Evolutionary conservation across 2,113 vertebrate species (phyloP).

Genomic region (Gobius niger): DNA sequence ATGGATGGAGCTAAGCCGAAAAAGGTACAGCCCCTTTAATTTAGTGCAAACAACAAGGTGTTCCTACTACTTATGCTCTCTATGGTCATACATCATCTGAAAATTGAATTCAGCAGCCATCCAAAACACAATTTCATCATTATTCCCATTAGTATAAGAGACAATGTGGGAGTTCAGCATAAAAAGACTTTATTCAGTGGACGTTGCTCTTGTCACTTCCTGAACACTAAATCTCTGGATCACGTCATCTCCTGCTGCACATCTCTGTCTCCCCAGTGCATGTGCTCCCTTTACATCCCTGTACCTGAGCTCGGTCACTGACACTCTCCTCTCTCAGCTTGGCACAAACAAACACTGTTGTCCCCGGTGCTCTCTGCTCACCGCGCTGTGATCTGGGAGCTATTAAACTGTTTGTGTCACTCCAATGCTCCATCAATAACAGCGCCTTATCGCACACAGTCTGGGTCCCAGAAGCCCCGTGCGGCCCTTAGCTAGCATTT

Average conservation of each 20-base stretch:
- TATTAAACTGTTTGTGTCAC: slow-evolving; percentile 62
- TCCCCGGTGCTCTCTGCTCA: slow-evolving; percentile 32
- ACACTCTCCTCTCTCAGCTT: slow-evolving; percentile 26
- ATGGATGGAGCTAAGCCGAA: too few relatives aligned
- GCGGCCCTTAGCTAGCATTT: slow-evolving; percentile 58
- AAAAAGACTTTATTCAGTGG: background rate
- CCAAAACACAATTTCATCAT: too few relatives aligned
- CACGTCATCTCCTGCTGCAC: background rate
- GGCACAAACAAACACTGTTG: slow-evolving; percentile 38
- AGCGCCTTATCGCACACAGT: slow-evolving; percentile 52
- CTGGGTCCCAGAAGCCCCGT: slow-evolving; percentile 29
- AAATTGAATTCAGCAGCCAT: too few relatives aligned
- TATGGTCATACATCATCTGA: too few relatives aligned
- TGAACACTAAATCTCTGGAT: background rate
- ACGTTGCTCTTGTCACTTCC: background rate
- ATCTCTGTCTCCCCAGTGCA: background rate
- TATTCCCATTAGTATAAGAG: too few relatives aligned
- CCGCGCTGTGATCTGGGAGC: slow-evolving; percentile 56
- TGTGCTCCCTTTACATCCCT: slow-evolving; percentile 23
- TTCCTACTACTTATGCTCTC: too few relatives aligned
- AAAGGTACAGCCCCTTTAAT: too few relatives aligned
- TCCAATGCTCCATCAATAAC: slow-evolving; percentile 57
- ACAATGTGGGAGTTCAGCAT: too few relatives aligned
- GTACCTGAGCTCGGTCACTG: slow-evolving; percentile 27
- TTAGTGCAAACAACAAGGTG: too few relatives aligned